Conservation (phyloP, 2,888 invertebrate species). For the Theretra japonica region DNA sequence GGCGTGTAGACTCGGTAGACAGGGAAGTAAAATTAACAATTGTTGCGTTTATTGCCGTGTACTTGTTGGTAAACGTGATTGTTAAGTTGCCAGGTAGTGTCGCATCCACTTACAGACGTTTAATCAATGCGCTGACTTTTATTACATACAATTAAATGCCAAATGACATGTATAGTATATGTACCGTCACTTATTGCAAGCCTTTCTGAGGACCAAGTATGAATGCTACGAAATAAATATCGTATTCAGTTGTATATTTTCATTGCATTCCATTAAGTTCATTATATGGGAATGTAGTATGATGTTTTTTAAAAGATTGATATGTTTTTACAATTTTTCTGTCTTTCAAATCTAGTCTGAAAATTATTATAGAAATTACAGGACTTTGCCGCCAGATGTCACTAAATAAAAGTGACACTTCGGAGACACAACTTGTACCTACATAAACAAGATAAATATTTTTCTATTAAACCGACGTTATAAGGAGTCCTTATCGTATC, state of each 20-base stretch:
- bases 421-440: background rate
- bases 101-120: background rate
- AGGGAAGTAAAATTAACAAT: constrained; percentile 22
- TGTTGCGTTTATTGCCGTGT: constrained; percentile 13
- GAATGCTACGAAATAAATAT: too few species aligned
- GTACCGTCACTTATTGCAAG: background rate
- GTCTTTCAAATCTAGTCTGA: too few species aligned
- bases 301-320: too few species aligned
- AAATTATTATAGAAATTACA: too few species aligned
- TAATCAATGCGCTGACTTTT: too few species aligned
- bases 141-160: too few species aligned
- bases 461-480: background rate
- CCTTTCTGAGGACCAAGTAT: too few species aligned
- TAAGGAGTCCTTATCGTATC: background rate
- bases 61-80: constrained; percentile 6
- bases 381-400: background rate
- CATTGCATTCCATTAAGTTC: too few species aligned
- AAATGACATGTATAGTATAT: background rate
- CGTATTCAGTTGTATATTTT: too few species aligned
- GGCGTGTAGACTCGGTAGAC: constrained; percentile 25
- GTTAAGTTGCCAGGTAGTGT: background rate
- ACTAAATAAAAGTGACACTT: background rate
- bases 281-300: too few species aligned
- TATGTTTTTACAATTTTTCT: too few species aligned
- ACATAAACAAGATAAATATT: background rate